phyloP scores from a whole-genome alignment of 1,140 invertebrate genomes.

The Bacillus rossius region DNA sequence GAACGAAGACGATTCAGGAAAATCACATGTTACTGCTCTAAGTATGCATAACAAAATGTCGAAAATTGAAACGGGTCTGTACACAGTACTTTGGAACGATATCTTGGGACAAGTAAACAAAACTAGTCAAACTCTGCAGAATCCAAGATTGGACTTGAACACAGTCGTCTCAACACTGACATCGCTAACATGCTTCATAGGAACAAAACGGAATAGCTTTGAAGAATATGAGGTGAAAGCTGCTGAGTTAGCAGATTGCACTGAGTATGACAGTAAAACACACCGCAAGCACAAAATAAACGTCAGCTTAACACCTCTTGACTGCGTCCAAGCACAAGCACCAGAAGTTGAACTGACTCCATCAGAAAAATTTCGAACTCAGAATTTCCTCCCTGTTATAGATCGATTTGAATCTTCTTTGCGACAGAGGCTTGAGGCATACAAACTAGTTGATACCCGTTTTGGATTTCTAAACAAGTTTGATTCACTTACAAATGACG shows the following conservation, averaged over 20 bases:
- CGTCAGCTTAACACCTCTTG: not conserved
- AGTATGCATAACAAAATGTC: constrained; percentile 22
- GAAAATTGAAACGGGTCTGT: constrained; percentile 2
- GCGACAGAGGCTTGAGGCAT: constrained; percentile 4
- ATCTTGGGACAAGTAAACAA: constrained; percentile 16
- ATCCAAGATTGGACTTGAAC: constrained; percentile 18
- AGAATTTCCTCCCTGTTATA: constrained; percentile 15
- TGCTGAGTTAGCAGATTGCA: too few relatives aligned
- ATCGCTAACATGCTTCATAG: constrained; percentile 9
- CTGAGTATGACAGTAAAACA: constrained; percentile 1
- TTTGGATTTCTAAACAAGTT: constrained; percentile 12
- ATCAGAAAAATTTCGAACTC: constrained; percentile 10
- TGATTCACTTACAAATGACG: constrained; percentile 8
- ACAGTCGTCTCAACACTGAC: constrained; percentile 21
- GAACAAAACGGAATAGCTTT: too few relatives aligned
- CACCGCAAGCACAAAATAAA: constrained; percentile 2
- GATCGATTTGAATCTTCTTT: constrained; percentile 14
- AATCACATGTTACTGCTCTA: constrained; percentile 18
- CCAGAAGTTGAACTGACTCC: not conserved
- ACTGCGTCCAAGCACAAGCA: too few relatives aligned
- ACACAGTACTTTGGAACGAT: constrained; percentile 14
- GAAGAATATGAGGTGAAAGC: not conserved
- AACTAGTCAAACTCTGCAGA: constrained; percentile 21
- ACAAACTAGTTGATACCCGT: constrained; percentile 10
- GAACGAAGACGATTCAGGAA: constrained; percentile 20